Evolutionary conservation across 2,113 vertebrate species (phyloP).

Genomic region (Syngnathus typhle): DNA sequence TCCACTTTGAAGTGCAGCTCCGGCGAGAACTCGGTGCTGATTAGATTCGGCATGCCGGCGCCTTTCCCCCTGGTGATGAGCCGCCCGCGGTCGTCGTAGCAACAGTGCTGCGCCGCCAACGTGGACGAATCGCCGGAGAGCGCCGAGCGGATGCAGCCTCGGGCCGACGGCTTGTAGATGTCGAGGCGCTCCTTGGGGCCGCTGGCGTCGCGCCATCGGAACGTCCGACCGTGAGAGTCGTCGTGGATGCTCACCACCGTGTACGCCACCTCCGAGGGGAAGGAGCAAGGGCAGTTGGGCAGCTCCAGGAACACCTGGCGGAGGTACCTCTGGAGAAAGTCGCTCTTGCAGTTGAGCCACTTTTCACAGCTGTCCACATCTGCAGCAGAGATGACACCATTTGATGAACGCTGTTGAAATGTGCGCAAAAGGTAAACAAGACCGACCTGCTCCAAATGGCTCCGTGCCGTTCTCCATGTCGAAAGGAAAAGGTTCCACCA

Average conservation of each 20-base stretch:
- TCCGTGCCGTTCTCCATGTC: constrained; percentile 77
- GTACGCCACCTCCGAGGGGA: constrained; percentile 75
- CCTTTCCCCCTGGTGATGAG: constrained; percentile 88
- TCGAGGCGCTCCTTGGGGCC: constrained; percentile 81
- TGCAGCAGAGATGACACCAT: constrained; percentile 36
- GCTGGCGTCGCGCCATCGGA: constrained; percentile 84
- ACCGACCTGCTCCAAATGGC: constrained; percentile 78
- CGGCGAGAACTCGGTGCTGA: constrained; percentile 86
- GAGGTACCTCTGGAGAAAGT: constrained; percentile 84
- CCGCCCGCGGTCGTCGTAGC: constrained; percentile 76
- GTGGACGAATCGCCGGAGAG: constrained; percentile 78
- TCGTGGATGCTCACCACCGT: constrained; percentile 76
- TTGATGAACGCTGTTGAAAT: too few species aligned
- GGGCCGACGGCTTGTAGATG: constrained; percentile 84
- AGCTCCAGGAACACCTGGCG: constrained; percentile 79
- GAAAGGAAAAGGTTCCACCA: constrained; percentile 67
- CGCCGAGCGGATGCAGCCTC: constrained; percentile 82
- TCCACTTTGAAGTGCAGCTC: constrained; percentile 93
- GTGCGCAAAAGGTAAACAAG: too few species aligned
- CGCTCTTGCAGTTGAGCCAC: constrained; percentile 90
- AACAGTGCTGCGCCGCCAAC: constrained; percentile 85
- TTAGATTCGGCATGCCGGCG: constrained; percentile 81
- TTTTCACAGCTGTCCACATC: constrained; percentile 92
- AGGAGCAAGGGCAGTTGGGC: constrained; percentile 86
- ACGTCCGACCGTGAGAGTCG: constrained; percentile 67